A percentile compares a stretch with the other conserved stretches of the same genome.
Conservation (phyloP, 2,888 invertebrate species). For the Lagria hirta region DNA sequence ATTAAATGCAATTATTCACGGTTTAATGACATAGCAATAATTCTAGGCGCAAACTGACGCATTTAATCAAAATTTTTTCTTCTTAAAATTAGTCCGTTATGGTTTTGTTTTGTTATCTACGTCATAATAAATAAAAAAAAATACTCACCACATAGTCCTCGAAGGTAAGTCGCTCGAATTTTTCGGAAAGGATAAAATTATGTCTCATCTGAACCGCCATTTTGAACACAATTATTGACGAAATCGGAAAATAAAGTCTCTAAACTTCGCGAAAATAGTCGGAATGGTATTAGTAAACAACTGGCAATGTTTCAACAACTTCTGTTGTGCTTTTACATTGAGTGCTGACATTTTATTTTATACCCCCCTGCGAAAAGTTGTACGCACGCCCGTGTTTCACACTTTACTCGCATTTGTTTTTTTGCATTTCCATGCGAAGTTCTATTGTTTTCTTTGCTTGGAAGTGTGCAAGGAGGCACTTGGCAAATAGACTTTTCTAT, state of each 20-base stretch:
- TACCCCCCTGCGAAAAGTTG: constrained; percentile 24
- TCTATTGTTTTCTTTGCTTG: no score
- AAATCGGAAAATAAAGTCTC: no score
- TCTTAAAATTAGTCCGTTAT: neutral
- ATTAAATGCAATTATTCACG: constrained; percentile 8
- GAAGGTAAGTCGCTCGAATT: constrained; percentile 44
- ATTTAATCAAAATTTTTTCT: constrained; percentile 1
- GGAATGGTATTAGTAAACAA: no score
- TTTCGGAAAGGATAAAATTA: constrained; percentile 39
- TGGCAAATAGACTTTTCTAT: no score
- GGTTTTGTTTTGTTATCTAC: neutral
- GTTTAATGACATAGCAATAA: constrained; percentile 12
- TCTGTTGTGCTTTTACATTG: constrained; percentile 24
- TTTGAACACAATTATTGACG: constrained; percentile 18
- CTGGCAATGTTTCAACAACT: constrained; percentile 29
- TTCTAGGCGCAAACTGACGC: constrained; percentile 8
- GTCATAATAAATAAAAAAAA: constrained; percentile 1
- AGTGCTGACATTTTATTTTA: constrained; percentile 22
- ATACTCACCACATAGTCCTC: constrained; percentile 43
- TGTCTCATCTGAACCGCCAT: constrained; percentile 44
- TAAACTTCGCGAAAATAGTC: constrained; percentile 25
- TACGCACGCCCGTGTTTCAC: constrained; percentile 29
- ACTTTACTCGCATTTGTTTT: constrained; percentile 11
- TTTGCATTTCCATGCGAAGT: constrained; percentile 13
- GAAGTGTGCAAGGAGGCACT: no score